A percentile compares a stretch with the other conserved stretches of the same genome.
These are phyloP conservation scores for Scaptomyza montana DNA, from an alignment of 1,140 invertebrate species.

Conservation along the genomic window DNA sequence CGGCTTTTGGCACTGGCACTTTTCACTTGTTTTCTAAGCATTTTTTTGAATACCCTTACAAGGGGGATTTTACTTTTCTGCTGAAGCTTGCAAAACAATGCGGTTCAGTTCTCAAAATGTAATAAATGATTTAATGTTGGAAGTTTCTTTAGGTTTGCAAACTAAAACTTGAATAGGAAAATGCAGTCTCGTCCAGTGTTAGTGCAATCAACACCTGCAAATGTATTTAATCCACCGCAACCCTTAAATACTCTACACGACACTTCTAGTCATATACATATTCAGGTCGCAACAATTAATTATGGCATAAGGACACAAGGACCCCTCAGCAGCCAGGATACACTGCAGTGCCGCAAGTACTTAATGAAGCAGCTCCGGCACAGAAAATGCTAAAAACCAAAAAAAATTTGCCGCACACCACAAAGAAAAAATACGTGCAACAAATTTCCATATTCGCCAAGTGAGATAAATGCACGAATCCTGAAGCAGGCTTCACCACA, in stretches of 20 bases:
- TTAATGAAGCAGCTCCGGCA: constrained; percentile 70
- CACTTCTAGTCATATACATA: constrained; percentile 38
- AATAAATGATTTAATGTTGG: no score
- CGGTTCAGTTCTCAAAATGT: no score
- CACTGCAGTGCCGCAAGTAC: constrained; percentile 56
- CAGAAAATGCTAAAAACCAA: neutral
- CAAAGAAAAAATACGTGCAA: constrained; percentile 35
- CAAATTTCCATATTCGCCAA: constrained; percentile 69
- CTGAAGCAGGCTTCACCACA: constrained; percentile 9
- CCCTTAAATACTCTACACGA: constrained; percentile 38
- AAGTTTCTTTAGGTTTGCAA: no score
- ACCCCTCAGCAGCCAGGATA: constrained; percentile 55
- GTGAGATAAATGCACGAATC: constrained; percentile 68
- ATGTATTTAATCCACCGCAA: neutral
- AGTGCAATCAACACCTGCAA: no score
- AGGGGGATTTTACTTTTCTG: neutral
- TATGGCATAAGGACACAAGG: constrained; percentile 63
- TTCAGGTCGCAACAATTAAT: constrained; percentile 73
- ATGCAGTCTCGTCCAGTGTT: no score
- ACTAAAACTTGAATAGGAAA: no score
- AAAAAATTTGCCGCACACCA: neutral
- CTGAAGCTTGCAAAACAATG: neutral
- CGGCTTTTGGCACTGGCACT: constrained; percentile 10
- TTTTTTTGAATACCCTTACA: constrained; percentile 12
- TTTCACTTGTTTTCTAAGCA: constrained; percentile 3